Evolutionary conservation across 2,113 vertebrate genomes (phyloP).

Genomic region (Antechinus stuartii): DNA sequence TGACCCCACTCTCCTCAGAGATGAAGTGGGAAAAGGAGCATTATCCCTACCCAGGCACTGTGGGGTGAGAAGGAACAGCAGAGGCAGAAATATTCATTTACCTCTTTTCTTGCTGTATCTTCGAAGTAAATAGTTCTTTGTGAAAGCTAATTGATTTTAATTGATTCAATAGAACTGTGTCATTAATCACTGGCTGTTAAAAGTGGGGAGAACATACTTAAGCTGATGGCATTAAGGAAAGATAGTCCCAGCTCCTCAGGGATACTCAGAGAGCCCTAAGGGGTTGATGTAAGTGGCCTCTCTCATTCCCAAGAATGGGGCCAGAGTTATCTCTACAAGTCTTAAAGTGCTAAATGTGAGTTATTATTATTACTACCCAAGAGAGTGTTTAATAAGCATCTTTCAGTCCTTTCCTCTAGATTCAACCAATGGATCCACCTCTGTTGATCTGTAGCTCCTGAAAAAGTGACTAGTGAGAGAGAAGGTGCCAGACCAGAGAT

Average conservation of each 20-base stretch:
- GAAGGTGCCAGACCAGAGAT: conserved; percentile 6
- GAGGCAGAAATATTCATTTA: not conserved
- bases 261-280: not conserved
- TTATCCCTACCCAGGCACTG: not conserved
- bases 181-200: not conserved
- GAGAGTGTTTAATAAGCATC: not conserved
- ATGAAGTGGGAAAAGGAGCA: not conserved
- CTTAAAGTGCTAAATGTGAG: not conserved
- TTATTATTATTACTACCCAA: not conserved
- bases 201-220: not conserved
- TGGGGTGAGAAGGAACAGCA: not conserved
- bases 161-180: not conserved
- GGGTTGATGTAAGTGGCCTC: not conserved
- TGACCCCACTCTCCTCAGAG: not conserved
- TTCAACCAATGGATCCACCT: not conserved
- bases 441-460: conserved; percentile 51
- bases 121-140: not conserved
- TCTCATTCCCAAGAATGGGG: not conserved
- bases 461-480: conserved; percentile 43
- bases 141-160: not conserved
- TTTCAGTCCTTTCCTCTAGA: not conserved
- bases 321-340: not conserved
- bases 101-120: not conserved
- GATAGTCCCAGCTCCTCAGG: not conserved
- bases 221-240: not conserved